These are phyloP conservation scores for Lucinisca nassula DNA, from an alignment of 2,888 invertebrate genomes.

Conservation along the genomic window DNA sequence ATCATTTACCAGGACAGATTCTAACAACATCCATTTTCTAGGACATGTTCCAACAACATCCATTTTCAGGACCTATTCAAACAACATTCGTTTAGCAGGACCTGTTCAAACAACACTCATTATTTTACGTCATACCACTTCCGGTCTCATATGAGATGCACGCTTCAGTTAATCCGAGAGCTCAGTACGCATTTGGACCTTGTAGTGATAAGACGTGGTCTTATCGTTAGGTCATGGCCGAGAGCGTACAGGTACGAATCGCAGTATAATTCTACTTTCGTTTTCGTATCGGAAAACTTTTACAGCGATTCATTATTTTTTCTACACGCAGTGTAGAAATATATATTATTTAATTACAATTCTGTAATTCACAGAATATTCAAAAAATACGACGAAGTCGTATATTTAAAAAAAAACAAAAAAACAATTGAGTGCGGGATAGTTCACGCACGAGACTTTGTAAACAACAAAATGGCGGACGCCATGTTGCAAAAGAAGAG, in stretches of 20 bases:
- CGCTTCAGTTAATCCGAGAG: neutral
- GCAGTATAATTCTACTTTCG: neutral
- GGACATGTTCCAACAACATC: too few relatives aligned
- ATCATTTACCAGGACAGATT: too few relatives aligned
- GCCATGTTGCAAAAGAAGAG: neutral
- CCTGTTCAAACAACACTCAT: too few relatives aligned
- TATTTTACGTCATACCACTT: neutral
- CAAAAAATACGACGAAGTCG: neutral
- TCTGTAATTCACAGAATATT: too few relatives aligned
- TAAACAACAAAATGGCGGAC: neutral
- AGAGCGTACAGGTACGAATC: neutral
- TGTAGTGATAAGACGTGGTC: too few relatives aligned
- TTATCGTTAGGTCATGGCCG: too few relatives aligned
- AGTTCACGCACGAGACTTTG: neutral
- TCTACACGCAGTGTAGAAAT: neutral
- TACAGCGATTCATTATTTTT: neutral
- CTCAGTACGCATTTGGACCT: neutral
- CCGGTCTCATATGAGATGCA: neutral
- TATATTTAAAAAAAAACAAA: neutral
- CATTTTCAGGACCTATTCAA: too few relatives aligned
- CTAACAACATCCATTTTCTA: too few relatives aligned
- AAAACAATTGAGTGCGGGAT: neutral
- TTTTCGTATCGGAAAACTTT: neutral
- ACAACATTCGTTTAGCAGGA: too few relatives aligned
- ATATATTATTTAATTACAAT: neutral